Base-by-base conservation (phyloP, 2,113 vertebrate genomes). In the Pluvianellus socialis region DNA sequence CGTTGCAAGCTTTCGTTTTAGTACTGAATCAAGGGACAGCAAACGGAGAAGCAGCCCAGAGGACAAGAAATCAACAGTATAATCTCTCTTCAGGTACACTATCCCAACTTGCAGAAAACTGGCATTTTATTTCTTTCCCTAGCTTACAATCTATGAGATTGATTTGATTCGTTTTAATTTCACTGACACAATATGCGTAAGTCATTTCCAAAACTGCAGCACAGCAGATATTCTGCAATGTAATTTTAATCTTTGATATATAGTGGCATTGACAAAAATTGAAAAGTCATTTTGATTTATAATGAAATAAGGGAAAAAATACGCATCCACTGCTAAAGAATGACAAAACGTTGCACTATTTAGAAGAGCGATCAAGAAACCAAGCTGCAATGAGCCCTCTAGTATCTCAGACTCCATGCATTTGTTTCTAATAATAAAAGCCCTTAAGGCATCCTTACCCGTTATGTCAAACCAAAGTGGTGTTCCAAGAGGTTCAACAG, bases 401-500 rank as follows among this genome's bases (percentile, higher is more conserved):
- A 68, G 45, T 84, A 94, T 79, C 86, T 89, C 79, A 81, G 50
- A 68, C 82, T 38, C 44, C 38, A 65, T 50, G 50, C 61, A 72
- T 63, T 92, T 83, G 55, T 94, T 96, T 90, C 94, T 95, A 95
- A 96, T 96, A 79, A 86, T 47, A 52, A 72, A 75, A 82, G 55
- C 79, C 52, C 15, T 65, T 6, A 58, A 80, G 53, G 74, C 62
- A 72, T 13, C 40, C 96, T 95, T 98, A 99, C 99, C 99, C 87
- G 98, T 99, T 98, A 99, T 99, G 97, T 99, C 99, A 98, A 99
- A 99, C 99, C 99, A 99, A 62, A 99, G 98, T 4, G 98, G 98
- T 42, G 97, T 98, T 94, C 99, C 98, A 33, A 98, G 97, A 49
- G 98, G 98, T 74, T 99, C 99, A 16, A 99, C 99, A 95, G 98